These are phyloP conservation scores for Orientallactaga bullata DNA, from an alignment of 2,113 vertebrate species.

Conservation along the genomic window DNA sequence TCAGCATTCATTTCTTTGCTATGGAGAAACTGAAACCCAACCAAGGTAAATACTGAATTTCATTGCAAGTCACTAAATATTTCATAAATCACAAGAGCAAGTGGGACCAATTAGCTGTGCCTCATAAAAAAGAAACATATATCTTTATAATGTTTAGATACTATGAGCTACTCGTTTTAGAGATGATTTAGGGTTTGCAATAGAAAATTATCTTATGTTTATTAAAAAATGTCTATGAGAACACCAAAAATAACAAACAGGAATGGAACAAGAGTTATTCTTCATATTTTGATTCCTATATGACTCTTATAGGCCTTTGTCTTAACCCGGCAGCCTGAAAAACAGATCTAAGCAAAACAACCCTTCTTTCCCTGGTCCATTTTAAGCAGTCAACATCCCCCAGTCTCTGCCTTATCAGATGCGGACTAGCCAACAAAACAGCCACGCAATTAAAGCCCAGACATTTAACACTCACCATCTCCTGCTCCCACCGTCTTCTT, in stretches of 20 bases:
- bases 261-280: conserved; percentile 71
- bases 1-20: conserved; percentile 73
- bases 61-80: conserved; percentile 72
- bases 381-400: conserved; percentile 86
- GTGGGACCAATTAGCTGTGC: conserved; percentile 41
- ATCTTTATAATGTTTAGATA: conserved; percentile 56
- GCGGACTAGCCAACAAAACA: conserved; percentile 77
- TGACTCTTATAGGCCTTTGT: conserved; percentile 88
- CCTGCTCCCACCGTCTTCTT: conserved; percentile 90
- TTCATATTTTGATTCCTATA: conserved; percentile 67
- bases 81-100: conserved; percentile 75
- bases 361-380: conserved; percentile 83
- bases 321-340: conserved; percentile 85
- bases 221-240: conserved; percentile 77
- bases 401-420: conserved; percentile 80
- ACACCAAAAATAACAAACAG: conserved; percentile 66
- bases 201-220: conserved; percentile 67
- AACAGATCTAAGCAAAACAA: conserved; percentile 87
- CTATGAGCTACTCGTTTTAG: conserved; percentile 70
- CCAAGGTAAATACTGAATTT: conserved; percentile 76
- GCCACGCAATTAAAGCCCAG: conserved; percentile 75
- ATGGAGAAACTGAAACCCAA: conserved; percentile 77
- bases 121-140: conserved; percentile 44
- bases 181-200: conserved; percentile 58
- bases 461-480: conserved; percentile 92